Evolutionary conservation across 1,140 invertebrate species (phyloP), one percentile per base, ranked within the genome.

Genomic region (Saccostrea glomerata): DNA sequence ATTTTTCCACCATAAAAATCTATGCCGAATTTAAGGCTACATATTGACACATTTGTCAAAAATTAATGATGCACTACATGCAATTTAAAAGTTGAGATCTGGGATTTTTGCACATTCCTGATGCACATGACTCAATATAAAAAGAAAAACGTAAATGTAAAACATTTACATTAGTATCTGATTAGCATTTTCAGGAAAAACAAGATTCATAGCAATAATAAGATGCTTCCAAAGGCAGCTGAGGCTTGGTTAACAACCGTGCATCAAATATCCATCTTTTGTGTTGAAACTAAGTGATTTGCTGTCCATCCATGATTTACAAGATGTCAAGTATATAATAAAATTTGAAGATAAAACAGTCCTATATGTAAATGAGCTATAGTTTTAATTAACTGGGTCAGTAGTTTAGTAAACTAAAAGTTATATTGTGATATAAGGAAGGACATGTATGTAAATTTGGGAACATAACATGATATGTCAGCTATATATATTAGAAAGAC

Each of bases 81-180:
- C 58, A 5, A 7, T 60, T 63, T 20, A 2, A 63, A 63, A n/a
- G 23, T 12, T 23, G 20, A 73, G 23, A 73, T 73, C 66, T 30
- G 25, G 66, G 70, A 77, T 77, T 77, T 30, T 77, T 25, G 25
- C 25, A 77, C 70, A 77, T 77, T 77, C 70, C 70, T 77, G 70
- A 77, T 36, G 25, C 25, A 77, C 6, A 11, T 36, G 70, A 30
- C 9, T 9, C 23, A 13, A 77, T 77, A 77, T 63, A 63, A 63
- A 63, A 20, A 77, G 23, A 77, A 30, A 66, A 20, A 66, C 5
- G 23, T 66, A 23, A 20, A 66, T 66, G 60, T 66, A 66, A 7
- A 66, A 66, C 60, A 66, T 66, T 20, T 66, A 66, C 47, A 47
- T 60, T 15, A 13, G 12, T 13, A 60, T 25, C 66, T 30, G 30